phyloP scores from a whole-genome alignment of 1,140 invertebrate genomes.

The Agrilus planipennis region DNA sequence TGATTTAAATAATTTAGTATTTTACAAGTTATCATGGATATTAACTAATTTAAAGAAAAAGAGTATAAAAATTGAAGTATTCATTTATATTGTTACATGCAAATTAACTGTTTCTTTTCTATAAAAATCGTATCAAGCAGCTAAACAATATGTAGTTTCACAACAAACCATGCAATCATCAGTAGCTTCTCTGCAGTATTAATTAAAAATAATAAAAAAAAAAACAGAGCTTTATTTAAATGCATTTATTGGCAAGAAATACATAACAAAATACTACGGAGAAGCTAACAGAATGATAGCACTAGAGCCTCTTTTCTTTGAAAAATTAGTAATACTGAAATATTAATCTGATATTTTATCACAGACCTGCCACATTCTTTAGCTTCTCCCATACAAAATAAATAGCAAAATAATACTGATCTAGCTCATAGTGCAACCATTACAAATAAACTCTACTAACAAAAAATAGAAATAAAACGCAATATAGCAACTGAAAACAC shows the following conservation, averaged over 20 bases:
- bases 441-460: constrained; percentile 8
- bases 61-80: too few species aligned
- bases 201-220: constrained; percentile 15
- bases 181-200: too few species aligned
- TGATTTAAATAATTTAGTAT: too few species aligned
- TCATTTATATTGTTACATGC: too few species aligned
- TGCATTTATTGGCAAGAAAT: constrained; percentile 13
- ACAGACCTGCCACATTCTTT: constrained; percentile 10
- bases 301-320: constrained; percentile 13
- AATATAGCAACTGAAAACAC: too few species aligned
- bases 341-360: not conserved
- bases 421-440: constrained; percentile 20
- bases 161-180: too few species aligned
- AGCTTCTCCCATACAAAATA: constrained; percentile 23
- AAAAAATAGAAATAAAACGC: too few species aligned
- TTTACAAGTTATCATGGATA: too few species aligned
- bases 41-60: too few species aligned
- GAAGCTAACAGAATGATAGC: constrained; percentile 31
- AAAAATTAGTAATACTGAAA: not conserved
- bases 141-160: too few species aligned
- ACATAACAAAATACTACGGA: constrained; percentile 23
- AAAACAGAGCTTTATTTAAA: constrained; percentile 16
- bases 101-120: too few species aligned
- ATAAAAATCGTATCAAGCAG: too few species aligned
- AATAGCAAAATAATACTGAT: constrained; percentile 10